phyloP scores from a whole-genome alignment of 1,140 invertebrate genomes.

The Zaprionus taronus region DNA sequence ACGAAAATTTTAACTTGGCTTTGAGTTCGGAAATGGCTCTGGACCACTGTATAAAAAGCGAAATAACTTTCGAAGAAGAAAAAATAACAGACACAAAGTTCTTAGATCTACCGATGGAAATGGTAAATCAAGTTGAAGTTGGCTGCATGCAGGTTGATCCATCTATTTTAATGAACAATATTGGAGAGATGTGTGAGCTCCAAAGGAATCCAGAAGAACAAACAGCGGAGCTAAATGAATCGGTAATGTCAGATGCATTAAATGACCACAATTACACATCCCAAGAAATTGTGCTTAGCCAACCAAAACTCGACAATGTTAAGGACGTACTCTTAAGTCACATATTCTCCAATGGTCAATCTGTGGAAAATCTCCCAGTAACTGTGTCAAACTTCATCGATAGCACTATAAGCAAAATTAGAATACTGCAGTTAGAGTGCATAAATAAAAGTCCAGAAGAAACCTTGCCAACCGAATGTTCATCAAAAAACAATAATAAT shows the following conservation, averaged over 20 bases:
- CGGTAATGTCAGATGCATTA: constrained; percentile 46
- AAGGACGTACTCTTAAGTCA: constrained; percentile 42
- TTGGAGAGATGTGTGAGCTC: constrained; percentile 36
- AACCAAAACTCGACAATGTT: constrained; percentile 36
- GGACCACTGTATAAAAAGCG: constrained; percentile 22
- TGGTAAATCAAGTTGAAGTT: constrained; percentile 32
- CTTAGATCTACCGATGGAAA: constrained; percentile 14
- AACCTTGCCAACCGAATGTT: not conserved
- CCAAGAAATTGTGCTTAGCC: constrained; percentile 25
- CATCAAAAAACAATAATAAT: not conserved
- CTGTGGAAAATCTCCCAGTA: constrained; percentile 15
- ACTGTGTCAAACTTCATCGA: constrained; percentile 57
- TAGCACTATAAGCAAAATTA: constrained; percentile 45
- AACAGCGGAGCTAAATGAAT: constrained; percentile 4
- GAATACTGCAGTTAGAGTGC: constrained; percentile 18
- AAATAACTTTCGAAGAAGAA: constrained; percentile 38
- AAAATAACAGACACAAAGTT: constrained; percentile 33
- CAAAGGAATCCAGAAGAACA: not conserved
- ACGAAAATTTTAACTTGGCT: not conserved
- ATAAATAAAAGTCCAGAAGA: not conserved
- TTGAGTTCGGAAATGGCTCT: not conserved
- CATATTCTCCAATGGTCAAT: constrained; percentile 26
- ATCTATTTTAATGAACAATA: not conserved
- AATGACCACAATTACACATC: constrained; percentile 72
- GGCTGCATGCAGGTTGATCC: constrained; percentile 11